Percentiles rank a stretch among this genome's conserved stretches.
These are phyloP conservation scores for Zonotrichia leucophrys DNA, from an alignment of 2,113 vertebrate genomes.

Conservation along the genomic window DNA sequence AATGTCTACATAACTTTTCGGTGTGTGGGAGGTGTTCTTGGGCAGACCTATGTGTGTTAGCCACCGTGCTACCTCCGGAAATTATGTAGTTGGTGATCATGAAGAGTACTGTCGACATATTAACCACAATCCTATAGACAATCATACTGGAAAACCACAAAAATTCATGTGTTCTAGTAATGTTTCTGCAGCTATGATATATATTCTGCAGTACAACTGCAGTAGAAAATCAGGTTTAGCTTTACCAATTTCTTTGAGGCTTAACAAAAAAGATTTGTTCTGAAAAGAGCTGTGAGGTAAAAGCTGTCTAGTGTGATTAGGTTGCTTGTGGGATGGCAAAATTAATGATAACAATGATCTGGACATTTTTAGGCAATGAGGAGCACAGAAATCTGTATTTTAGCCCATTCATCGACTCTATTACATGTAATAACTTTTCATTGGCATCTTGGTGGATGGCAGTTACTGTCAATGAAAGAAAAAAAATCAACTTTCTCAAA, in stretches of 20 bases:
- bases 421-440: not conserved
- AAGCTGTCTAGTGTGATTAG: not conserved
- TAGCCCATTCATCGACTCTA: not conserved
- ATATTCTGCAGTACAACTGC: not conserved
- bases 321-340: not conserved
- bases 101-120: not conserved
- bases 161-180: accelerated
- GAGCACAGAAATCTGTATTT: not conserved
- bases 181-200: not conserved
- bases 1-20: accelerated
- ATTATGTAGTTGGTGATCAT: not conserved
- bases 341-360: not conserved
- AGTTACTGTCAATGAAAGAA: not conserved
- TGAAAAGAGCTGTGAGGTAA: not conserved
- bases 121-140: not conserved
- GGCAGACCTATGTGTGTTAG: not conserved
- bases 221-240: not conserved
- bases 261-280: not conserved
- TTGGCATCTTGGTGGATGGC: not conserved
- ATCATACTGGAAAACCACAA: not conserved
- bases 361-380: not conserved
- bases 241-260: not conserved
- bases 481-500: not conserved
- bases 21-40: not conserved
- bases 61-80: not conserved